These are phyloP conservation scores for Benthosema pterotum DNA, from an alignment of 2,797 vertebrate species.

Conservation along the genomic window DNA sequence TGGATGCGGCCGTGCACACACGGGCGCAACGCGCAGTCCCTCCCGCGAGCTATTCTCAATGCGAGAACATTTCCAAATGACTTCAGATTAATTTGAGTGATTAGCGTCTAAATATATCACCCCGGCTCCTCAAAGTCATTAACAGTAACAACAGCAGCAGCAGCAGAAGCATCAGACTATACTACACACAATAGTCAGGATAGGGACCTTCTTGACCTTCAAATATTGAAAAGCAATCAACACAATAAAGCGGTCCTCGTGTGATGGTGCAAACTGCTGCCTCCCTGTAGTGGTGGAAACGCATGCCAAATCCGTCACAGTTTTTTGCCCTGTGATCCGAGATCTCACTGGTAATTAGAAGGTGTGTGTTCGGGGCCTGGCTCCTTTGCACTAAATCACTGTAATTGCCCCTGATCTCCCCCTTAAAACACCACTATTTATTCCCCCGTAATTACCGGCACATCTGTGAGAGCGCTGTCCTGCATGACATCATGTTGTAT, in stretches of 20 bases:
- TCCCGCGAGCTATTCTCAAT: conserved; percentile 62
- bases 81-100: conserved; percentile 75
- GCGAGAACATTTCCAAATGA: conserved; percentile 69
- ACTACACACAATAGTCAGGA: conserved; percentile 32
- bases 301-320: conserved; percentile 52
- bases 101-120: conserved; percentile 76
- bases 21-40: conserved; percentile 45
- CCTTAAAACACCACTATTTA: conserved; percentile 76
- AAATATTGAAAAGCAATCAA: conserved; percentile 64
- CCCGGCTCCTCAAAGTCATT: conserved; percentile 68
- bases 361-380: conserved; percentile 58
- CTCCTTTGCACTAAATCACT: conserved; percentile 72
- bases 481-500: conserved; percentile 60
- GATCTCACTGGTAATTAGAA: conserved; percentile 65
- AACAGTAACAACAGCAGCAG: conserved; percentile 47
- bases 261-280: conserved; percentile 52
- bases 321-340: conserved; percentile 45
- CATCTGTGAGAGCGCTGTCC: conserved; percentile 68
- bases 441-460: conserved; percentile 74
- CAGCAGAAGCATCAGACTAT: conserved; percentile 45
- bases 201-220: conserved; percentile 60
- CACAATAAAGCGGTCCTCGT: conserved; percentile 50
- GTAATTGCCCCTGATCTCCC: conserved; percentile 75
- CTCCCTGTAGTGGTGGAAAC: background rate
- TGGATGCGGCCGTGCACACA: conserved; percentile 16